phyloP scores from a whole-genome alignment of 1,140 invertebrate genomes.

The Halictus rubicundus region DNA sequence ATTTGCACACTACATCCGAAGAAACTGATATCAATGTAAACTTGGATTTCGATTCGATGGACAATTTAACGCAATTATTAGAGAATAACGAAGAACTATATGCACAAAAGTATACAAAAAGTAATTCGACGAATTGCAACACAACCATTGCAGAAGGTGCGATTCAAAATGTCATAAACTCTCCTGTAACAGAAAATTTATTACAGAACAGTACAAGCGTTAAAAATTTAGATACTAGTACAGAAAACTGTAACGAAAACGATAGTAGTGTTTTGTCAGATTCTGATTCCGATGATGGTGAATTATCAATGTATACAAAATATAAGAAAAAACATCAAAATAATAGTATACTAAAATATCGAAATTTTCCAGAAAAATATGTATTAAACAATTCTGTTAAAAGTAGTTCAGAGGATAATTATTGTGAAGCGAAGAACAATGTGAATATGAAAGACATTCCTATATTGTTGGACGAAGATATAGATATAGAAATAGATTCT shows the following conservation, averaged over 20 bases:
- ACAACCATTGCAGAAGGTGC: neutral
- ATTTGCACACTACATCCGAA: neutral
- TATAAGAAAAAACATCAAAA: constrained; percentile 67
- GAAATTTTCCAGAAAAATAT: constrained; percentile 49
- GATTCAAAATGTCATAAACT: neutral
- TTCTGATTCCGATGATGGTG: constrained; percentile 34
- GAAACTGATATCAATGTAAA: neutral
- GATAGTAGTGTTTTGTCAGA: constrained; percentile 6
- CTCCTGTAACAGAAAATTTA: neutral
- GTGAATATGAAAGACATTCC: neutral
- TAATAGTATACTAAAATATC: constrained; percentile 72
- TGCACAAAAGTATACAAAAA: neutral
- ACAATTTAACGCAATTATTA: neutral
- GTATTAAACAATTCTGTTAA: neutral
- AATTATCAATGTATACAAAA: constrained; percentile 72
- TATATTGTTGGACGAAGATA: neutral
- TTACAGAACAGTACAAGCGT: neutral
- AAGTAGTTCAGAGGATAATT: neutral
- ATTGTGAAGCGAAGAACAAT: neutral
- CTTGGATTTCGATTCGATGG: neutral
- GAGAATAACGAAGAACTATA: neutral
- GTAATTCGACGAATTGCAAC: neutral
- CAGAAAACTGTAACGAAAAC: neutral
- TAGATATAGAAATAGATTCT: too few species aligned
- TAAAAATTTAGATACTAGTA: neutral